Evolutionary conservation across 2,888 invertebrate genomes (phyloP), one percentile per base, ranked within the genome.

Genomic region (Steinernema hermaphroditum): DNA sequence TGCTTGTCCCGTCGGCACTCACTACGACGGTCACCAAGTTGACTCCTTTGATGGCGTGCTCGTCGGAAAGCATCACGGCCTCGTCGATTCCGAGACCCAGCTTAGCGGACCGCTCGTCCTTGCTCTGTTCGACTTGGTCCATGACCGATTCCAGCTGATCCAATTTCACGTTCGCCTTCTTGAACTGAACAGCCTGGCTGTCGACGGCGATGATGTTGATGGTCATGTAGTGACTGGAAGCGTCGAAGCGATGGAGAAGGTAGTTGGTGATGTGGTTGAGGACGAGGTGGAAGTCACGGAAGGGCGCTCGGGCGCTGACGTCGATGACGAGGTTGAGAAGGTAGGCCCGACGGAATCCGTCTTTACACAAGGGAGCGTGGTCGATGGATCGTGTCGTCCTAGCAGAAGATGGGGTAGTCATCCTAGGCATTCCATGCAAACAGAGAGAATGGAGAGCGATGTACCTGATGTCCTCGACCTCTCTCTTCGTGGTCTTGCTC

Each of bases 321-420:
- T 84, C 84, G 62, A 83, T 72, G 46, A 84, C 74, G 32, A 84
- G 71, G 57, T 80, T 81, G 69, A 84, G 68, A 37, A 83, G 79
- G 70, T 80, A 82, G 0, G 84, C 82, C 41, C 81, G 77, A 41
- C 78, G 69, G 73, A 82, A 76, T 44, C 83, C 83, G 70, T 84
- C 83, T 29, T 76, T 77, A 69, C 84, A 84, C 22, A 84, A 62
- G 2, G 83, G 79, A 4, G 78, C 73, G 32, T 74, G 71, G 41
- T 73, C 71, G 27, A 83, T 71, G 9, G 83, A 77, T 19, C 83
- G 76, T 16, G 83, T 83, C 4, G 83, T 83, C 71, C 83, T 68
- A 32, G 73, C 69, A 68, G 75, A 71, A 1, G 78, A 73, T 46
- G 75, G 70, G 9, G 80, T 79, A 16, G 80, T 79, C 19, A 50